Evolutionary conservation across 2,113 vertebrate genomes (phyloP), one percentile per base, ranked within the genome.

Genomic region (Corythornis madagascariensis): DNA sequence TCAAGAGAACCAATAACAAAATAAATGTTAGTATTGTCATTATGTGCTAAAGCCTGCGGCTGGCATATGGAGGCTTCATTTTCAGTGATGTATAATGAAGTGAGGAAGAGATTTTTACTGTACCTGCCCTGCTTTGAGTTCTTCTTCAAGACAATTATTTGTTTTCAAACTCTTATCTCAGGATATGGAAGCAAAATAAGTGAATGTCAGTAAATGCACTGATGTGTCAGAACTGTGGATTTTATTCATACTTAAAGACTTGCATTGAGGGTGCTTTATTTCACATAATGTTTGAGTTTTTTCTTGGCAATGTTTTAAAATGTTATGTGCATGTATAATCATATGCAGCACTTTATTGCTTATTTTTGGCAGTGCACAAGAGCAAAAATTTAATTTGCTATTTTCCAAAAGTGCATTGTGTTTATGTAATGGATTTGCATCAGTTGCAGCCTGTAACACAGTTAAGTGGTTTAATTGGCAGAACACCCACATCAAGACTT

Each of bases 401-500:
- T 96, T 97, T 98, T 97, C 92, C 94, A 97, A 95, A 96, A 97
- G 92, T 96, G 72, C 93, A 97, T 97, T 97, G 83, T 97, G 95
- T 96, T 97, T 90, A 96, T 93, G 93, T 97, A 97, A 97, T 97
- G 95, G 95, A 96, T 97, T 96, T 97, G 92, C 95, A 97, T 97
- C 97, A 94, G 83, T 96, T 96, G 93, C 96, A 96, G 97, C 91
- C 96, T 97, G 96, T 97, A 97, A 95, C 95, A 89, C 90, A 96
- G 97, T 94, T 97, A 96, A 97, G 97, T 90, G 75, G 97, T 97
- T 97, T 98, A 97, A 98, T 97, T 97, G 97, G 97, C 97, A 97
- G 97, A 97, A 98, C 97, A 97, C 97, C 97, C 97, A 97, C 97
- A 93, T 96, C 94, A 97, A 97, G 96, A 96, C 97, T 97, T 98